Base-by-base conservation (phyloP, 2,797 vertebrate genomes). In the Poecilia picta region DNA sequence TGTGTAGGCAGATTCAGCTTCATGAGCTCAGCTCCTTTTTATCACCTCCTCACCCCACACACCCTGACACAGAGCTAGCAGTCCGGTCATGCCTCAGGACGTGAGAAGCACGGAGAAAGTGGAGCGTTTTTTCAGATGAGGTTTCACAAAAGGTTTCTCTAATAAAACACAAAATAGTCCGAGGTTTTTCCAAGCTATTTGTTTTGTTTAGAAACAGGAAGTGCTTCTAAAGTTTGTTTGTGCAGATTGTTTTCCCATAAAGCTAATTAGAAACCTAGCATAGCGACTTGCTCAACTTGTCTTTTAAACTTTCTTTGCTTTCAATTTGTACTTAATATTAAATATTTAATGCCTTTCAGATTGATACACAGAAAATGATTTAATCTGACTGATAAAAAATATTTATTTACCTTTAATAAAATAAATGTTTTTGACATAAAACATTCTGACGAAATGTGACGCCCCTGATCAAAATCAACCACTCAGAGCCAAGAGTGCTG, bases 231-330 rank as follows among this genome's bases (percentile, higher is more conserved):
- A 95, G 93, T 95, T 93, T 94, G 93, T 93, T 94, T 94, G 91
- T 89, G 89, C 94, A 41, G 94, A 94, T 95, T 94, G 95, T 95
- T 95, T 96, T 92, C 92, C 93, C 91, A 92, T 93, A 93, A 94
- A 95, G 93, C 94, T 94, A 95, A 96, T 96, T 95, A 96, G 94
- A 72, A 81, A 90, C 93, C 93, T 85, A 89, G 82, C 86, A 88
- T 76, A 62, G 88, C 76, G 75, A 85, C 82, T 72, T 76, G 81
- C 76, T 88, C 86, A 88, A 86, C 89, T 46, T 79, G 78, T 80
- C 91, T 87, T 82, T 20, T 8, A 23, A 51, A 51, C 49, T 10
- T 8, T 25, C 49, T 25, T 53, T 53, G 20, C 8, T 53, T 25
- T 53, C 0, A 8, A 53, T 25, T 53, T 53, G 8, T 53, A 10